Evolutionary conservation across 2,113 vertebrate species (phyloP), one percentile per base, ranked within the genome.

Genomic region (Chaenocephalus aceratus): DNA sequence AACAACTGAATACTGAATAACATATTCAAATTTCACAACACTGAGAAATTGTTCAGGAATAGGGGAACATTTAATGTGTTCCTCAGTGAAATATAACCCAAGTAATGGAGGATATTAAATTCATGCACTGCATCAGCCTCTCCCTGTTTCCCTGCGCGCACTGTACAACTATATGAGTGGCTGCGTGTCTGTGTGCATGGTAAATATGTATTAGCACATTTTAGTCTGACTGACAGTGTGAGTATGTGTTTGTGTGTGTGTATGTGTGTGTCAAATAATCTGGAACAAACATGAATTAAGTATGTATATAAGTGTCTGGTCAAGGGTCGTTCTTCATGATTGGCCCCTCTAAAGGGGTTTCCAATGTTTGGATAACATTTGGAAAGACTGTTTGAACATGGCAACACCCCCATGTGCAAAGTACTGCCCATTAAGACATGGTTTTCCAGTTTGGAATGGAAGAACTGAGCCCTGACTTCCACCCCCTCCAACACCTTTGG

Each of bases 101-200:
- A 10, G 75, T 81, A 82, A 87, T 85, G 61, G 65, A 74, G 51
- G 73, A 78, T 77, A 77, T 84, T 88, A 82, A 82, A 86, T 82
- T 57, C 68, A 76, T 75, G 68, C 53, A 41, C 72, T 46, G 53
- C 63, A 71, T 60, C 61, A 53, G 44, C 44, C 34, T 41, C 12
- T n/a, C 61, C 14, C 18, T 11, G 41, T n/a, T 68, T 69, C 36
- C 57, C 23, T 8, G 13, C 53, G 21, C 36, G 18, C 56, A 58
- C 21, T 53, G n/a, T 13, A 26, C 10, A n/a, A 67, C 56, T 11
- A 13, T 34, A 10, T 67, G 48, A 70, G 34, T 26, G 36, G 8
- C 11, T 62, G 18, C 75, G 26, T 69, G 7, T 58, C 1, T 49
- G 41, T 46, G 57, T 44, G 18, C 44, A 49, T 36, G 72, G 34